phyloP scores from a whole-genome alignment of 1,140 invertebrate species.

The Radopholus similis region DNA sequence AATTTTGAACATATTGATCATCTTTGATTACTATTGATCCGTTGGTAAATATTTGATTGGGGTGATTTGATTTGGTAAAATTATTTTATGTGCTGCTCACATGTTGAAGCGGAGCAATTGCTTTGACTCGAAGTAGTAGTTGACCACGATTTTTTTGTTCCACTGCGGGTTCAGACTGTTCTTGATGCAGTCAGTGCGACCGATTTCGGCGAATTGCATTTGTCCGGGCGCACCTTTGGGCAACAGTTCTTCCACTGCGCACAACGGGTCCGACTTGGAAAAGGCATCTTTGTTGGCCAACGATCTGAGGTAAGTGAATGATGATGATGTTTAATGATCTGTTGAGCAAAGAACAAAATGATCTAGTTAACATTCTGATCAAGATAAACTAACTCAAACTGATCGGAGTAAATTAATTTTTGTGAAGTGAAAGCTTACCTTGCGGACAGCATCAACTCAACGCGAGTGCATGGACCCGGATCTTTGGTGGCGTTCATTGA shows the following conservation, averaged over 20 bases:
- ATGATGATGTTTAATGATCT: not conserved
- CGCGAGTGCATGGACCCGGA: conserved; percentile 8
- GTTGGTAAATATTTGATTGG: too few relatives aligned
- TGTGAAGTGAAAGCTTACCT: not conserved
- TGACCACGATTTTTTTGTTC: conserved; percentile 64
- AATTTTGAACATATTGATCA: too few relatives aligned
- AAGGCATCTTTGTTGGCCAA: conserved; percentile 47
- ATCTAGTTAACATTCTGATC: not conserved
- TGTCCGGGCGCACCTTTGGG: not conserved
- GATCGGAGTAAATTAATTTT: not conserved
- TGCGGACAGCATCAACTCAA: conserved; percentile 19
- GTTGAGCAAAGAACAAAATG: too few relatives aligned
- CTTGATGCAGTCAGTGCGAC: conserved; percentile 65
- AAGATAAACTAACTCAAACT: conserved; percentile 2
- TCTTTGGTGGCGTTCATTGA: not conserved
- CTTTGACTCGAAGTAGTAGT: conserved; percentile 66
- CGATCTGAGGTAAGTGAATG: conserved; percentile 31
- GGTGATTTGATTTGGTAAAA: too few relatives aligned
- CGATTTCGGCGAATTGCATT: conserved; percentile 59
- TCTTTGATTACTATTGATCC: too few relatives aligned
- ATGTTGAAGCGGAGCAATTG: conserved; percentile 63
- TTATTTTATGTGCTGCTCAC: conserved; percentile 42
- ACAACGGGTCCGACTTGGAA: conserved; percentile 54
- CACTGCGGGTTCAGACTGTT: conserved; percentile 66
- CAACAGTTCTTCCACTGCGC: conserved; percentile 37